A percentile compares a stretch with the other conserved stretches of the same genome.
Conservation (phyloP, 2,113 vertebrate species). For the Entomyzon cyanotis region DNA sequence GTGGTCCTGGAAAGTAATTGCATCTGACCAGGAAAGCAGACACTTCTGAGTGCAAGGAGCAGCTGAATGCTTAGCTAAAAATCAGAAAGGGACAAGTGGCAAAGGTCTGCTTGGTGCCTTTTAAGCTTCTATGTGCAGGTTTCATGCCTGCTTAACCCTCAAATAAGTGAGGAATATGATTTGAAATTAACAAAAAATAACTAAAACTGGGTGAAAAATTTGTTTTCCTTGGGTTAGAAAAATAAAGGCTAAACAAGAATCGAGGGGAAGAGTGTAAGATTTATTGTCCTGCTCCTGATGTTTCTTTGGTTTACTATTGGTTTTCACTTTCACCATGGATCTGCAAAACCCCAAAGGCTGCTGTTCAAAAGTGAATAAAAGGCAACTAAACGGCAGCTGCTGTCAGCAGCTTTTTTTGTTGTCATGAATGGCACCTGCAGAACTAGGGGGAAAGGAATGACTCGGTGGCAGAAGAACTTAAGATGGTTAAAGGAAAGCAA, state of each 20-base stretch:
- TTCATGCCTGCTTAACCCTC: neutral
- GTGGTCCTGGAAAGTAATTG: neutral
- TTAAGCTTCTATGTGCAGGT: neutral
- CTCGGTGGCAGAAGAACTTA: neutral
- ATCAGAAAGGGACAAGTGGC: neutral
- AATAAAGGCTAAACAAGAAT: neutral
- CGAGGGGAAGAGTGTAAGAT: neutral
- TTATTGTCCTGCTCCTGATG: neutral
- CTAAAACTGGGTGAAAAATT: neutral
- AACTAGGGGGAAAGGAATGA: neutral
- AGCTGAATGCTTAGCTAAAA: neutral
- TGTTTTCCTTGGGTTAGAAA: neutral
- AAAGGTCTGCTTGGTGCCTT: neutral
- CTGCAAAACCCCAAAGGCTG: neutral
- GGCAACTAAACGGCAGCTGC: neutral
- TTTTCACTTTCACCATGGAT: neutral
- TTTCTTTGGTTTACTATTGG: neutral
- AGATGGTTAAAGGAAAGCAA: neutral
- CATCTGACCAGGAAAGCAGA: fast-evolving
- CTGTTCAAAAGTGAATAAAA: neutral
- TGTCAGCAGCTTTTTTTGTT: neutral
- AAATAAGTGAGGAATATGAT: neutral
- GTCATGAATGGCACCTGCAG: neutral
- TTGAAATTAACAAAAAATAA: neutral
- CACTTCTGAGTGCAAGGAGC: neutral